These are phyloP conservation scores for Tychaedon coryphoeus DNA, from an alignment of 2,113 vertebrate species.

Conservation along the genomic window DNA sequence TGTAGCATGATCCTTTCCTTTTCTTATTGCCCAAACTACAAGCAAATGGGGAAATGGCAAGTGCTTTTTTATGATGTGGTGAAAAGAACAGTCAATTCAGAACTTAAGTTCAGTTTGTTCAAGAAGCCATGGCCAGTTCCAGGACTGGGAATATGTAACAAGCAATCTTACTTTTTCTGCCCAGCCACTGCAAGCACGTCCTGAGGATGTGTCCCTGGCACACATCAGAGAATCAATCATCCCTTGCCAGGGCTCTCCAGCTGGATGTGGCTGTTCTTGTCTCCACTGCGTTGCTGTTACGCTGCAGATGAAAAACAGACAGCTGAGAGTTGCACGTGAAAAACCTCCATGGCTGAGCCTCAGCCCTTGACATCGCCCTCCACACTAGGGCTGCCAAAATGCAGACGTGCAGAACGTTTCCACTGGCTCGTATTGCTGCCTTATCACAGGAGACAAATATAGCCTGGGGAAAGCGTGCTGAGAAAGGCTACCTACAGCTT, in stretches of 20 bases:
- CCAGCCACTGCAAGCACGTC: neutral
- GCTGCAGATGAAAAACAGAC: slow-evolving; percentile 10
- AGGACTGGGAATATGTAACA: neutral
- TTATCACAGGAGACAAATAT: slow-evolving; percentile 23
- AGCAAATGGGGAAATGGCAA: neutral
- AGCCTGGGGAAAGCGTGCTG: neutral
- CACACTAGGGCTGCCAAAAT: neutral
- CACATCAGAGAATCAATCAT: neutral
- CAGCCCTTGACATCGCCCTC: neutral
- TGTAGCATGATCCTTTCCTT: neutral
- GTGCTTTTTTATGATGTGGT: neutral
- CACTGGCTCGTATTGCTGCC: neutral
- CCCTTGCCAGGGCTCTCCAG: neutral
- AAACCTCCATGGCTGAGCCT: neutral
- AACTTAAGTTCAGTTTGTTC: neutral
- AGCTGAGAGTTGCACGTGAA: neutral
- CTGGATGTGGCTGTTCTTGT: neutral
- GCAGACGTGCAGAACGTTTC: slow-evolving; percentile 4
- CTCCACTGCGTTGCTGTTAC: neutral
- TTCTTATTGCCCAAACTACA: neutral
- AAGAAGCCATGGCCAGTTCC: neutral
- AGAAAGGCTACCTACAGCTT: neutral
- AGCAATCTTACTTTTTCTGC: neutral
- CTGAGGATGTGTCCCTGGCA: neutral
- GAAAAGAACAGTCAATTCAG: neutral